Evolutionary conservation across 2,113 vertebrate genomes (phyloP), one percentile per base, ranked within the genome.

Genomic region (Struthidea cinerea): DNA sequence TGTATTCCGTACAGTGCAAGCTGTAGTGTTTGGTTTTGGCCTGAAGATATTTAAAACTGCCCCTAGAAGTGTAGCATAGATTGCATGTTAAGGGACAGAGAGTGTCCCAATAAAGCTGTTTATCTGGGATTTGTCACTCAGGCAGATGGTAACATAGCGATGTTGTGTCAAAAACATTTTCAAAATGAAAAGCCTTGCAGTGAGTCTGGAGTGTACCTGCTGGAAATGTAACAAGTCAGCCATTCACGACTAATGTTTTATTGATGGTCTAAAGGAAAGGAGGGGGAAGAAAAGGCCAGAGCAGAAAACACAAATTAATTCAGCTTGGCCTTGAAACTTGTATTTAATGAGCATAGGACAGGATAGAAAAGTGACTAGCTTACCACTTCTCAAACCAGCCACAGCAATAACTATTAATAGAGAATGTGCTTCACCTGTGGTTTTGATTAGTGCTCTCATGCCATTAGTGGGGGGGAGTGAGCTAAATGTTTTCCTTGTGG

Each of bases 161-260:
- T 84, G 33, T 86, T 87, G 53, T 80, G 42, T 88, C 84, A 93
- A 57, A 95, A 96, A 69, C 11, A 5, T 74, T 89, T 97, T 95
- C 87, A 41, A 91, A 96, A 95, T 97, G 60, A 94, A 93, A 97
- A 96, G 32, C 60, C 64, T 96, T 89, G 41, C 70, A 56, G 76
- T 87, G 59, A 95, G 41, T 87, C 69, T 97, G 83, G 63, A 93
- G 84, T 80, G 52, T 84, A 89, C 68, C 94, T 96, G 46, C 56
- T 94, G 74, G 50, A 95, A 91, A 74, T 93, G 53, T 53, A 95
- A 91, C 70, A 91, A 84, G 74, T 69, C 84, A 61, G 41, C 35
- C 42, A 46, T 85, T 92, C 68, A 82, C 33, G 61, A 30, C 80
- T 85, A 28, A 68, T 57, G 24, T 63, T 87, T 86, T 94, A 82